Conservation (phyloP, 1,140 invertebrate species). For the Euborellia annulipes region DNA sequence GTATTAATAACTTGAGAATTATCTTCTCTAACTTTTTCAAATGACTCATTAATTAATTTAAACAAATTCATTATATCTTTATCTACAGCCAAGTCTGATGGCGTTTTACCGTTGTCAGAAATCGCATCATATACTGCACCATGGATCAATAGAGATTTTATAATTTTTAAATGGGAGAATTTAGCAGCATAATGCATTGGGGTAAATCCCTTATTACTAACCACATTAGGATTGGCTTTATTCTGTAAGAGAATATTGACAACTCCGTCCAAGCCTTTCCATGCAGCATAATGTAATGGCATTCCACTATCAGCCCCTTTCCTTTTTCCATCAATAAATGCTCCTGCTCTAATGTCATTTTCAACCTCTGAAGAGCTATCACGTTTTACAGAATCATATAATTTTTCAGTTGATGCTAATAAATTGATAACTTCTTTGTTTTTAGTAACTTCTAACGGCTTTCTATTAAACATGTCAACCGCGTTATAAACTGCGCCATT, state of each 20-base stretch:
- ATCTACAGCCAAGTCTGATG: too few relatives aligned
- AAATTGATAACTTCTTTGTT: neutral
- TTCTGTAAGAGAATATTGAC: slow-evolving; percentile 14
- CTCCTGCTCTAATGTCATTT: neutral
- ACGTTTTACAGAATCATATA: neutral
- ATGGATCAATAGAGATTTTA: too few relatives aligned
- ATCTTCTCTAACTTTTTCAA: too few relatives aligned
- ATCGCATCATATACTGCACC: too few relatives aligned
- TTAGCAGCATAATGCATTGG: slow-evolving; percentile 15
- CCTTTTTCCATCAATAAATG: neutral
- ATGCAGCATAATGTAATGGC: slow-evolving; percentile 12
- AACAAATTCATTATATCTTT: too few relatives aligned
- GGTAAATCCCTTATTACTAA: slow-evolving; percentile 8
- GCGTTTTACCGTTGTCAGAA: too few relatives aligned
- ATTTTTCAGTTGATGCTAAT: neutral
- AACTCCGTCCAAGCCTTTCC: slow-evolving; percentile 10
- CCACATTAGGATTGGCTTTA: slow-evolving; percentile 12
- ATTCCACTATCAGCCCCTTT: slow-evolving; percentile 7
- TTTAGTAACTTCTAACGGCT: neutral
- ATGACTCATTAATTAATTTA: too few relatives aligned
- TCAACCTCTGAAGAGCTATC: neutral
- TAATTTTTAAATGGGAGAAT: too few relatives aligned
- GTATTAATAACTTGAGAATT: too few relatives aligned
- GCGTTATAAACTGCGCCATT: slow-evolving; percentile 1
- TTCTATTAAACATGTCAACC: neutral